phyloP scores from a whole-genome alignment of 2,888 invertebrate species.

The Drosophila testacea region DNA sequence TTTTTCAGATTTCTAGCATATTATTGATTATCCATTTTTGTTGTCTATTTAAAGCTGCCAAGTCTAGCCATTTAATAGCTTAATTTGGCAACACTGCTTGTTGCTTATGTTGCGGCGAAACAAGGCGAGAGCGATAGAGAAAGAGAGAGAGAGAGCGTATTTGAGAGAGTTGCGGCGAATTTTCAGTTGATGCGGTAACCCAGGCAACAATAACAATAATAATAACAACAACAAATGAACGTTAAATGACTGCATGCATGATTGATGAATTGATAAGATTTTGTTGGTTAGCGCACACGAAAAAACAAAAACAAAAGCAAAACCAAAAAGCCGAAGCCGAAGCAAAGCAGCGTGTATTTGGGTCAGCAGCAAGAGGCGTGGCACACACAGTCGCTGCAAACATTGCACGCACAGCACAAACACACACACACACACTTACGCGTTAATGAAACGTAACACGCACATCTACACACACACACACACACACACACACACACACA shows the following conservation, averaged over 20 bases:
- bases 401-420: constrained; percentile 58
- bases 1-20: no score
- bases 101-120: constrained; percentile 39
- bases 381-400: constrained; percentile 42
- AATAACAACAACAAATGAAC: constrained; percentile 34
- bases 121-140: constrained; percentile 3
- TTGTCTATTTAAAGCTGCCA: no score
- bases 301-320: not conserved
- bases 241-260: constrained; percentile 75
- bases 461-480: constrained; percentile 13
- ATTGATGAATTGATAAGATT: constrained; percentile 77
- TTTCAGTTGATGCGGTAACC: constrained; percentile 58
- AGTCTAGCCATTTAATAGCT: no score
- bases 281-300: constrained; percentile 22
- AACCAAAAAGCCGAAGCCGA: constrained; percentile 16
- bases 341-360: constrained; percentile 47
- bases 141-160: constrained; percentile 1
- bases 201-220: constrained; percentile 47
- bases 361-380: constrained; percentile 67
- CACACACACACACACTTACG: constrained; percentile 31
- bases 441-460: constrained; percentile 17
- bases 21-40: no score
- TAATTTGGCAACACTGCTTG: constrained; percentile 1
- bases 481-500: constrained; percentile 9
- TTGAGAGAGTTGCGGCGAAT: constrained; percentile 49